These are phyloP conservation scores for Virgularia gustaviana DNA, from an alignment of 92 coral and sea anemone genomes.

Conservation along the genomic window DNA sequence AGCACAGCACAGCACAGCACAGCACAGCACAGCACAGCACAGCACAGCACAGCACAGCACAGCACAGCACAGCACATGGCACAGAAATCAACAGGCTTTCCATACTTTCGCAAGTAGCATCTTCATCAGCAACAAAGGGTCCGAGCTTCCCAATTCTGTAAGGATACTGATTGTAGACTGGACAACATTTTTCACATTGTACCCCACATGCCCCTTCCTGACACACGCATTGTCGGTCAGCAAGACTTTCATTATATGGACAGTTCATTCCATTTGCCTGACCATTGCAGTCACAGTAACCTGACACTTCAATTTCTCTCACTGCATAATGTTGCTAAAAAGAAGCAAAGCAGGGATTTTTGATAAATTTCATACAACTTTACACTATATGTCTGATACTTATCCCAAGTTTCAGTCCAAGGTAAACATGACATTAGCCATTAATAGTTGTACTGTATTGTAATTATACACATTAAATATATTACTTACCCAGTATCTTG, in stretches of 20 bases:
- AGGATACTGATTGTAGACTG: constrained; percentile 86
- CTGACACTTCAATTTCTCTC: constrained; percentile 65
- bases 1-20: too few species aligned
- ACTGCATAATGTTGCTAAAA: constrained; percentile 83
- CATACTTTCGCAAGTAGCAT: constrained; percentile 83
- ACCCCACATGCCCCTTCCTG: constrained; percentile 80
- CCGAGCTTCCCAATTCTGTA: constrained; percentile 71
- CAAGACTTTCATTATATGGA: constrained; percentile 40
- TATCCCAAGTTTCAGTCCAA: too few species aligned
- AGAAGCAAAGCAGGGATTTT: too few species aligned
- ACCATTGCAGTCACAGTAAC: constrained; percentile 85
- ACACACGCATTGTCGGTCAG: constrained; percentile 68
- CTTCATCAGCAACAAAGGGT: constrained; percentile 68
- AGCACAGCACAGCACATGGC: background rate
- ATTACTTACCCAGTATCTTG: constrained; percentile 71
- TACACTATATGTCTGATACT: too few species aligned
- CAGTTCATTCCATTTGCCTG: constrained; percentile 70
- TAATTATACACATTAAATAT: background rate
- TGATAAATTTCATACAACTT: too few species aligned
- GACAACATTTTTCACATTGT: constrained; percentile 75
- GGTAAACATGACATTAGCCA: too few species aligned
- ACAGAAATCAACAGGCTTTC: background rate
- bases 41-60: background rate
- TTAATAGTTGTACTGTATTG: background rate
- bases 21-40: background rate